A percentile compares a stretch with the other conserved stretches of the same genome.
phyloP scores from a whole-genome alignment of 1,140 invertebrate genomes.

The Alviniconcha marisindica region DNA sequence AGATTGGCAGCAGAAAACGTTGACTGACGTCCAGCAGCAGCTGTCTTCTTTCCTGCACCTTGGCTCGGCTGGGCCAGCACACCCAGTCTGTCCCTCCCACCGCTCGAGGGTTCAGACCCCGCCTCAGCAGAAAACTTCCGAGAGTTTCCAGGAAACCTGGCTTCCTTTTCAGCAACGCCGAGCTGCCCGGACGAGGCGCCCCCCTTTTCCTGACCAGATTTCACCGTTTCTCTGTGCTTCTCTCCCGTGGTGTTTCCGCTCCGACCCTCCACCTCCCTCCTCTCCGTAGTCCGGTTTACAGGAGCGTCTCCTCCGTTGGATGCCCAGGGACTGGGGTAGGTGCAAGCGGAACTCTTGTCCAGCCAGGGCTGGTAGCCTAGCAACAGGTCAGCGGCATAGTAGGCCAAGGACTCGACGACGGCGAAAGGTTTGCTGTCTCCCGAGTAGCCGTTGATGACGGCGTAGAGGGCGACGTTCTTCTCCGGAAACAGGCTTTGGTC shows the following conservation, averaged over 20 bases:
- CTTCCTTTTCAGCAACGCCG: not conserved
- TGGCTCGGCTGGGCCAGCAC: no score
- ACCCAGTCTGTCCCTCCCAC: no score
- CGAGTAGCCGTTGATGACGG: slow-evolving; percentile 28
- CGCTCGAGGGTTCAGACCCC: no score
- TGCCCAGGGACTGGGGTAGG: not conserved
- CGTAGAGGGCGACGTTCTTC: slow-evolving; percentile 20
- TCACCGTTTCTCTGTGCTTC: no score
- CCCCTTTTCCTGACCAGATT: not conserved
- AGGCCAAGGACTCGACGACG: slow-evolving; percentile 16
- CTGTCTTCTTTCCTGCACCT: no score
- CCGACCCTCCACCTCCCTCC: no score
- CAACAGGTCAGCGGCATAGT: slow-evolving; percentile 19
- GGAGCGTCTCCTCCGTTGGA: no score
- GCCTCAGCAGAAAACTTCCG: no score
- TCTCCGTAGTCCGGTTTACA: no score
- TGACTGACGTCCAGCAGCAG: no score
- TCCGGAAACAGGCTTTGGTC: slow-evolving; percentile 29
- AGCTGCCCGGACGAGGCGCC: not conserved
- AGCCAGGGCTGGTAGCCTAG: slow-evolving; percentile 31
- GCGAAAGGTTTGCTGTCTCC: slow-evolving; percentile 20
- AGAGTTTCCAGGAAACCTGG: not conserved
- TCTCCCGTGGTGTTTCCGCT: no score
- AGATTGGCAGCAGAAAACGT: not conserved
- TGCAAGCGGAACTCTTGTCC: slow-evolving; percentile 2